A percentile compares a stretch with the other conserved stretches of the same genome.
Evolutionary conservation across 2,113 vertebrate species (phyloP).

Genomic region (Helogale parvula): DNA sequence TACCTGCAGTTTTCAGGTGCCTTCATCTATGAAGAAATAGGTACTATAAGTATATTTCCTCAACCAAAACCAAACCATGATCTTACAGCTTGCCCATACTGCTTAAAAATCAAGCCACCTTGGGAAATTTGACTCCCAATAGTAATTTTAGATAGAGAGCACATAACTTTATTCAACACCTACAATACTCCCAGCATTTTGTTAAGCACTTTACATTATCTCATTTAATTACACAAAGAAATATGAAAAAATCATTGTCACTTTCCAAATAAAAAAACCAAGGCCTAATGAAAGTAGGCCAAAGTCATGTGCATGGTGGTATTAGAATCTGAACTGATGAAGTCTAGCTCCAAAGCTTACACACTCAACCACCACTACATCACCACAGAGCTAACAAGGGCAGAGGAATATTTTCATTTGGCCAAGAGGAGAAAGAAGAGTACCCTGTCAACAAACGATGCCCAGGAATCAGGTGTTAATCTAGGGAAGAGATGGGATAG

Average conservation of each 20-base stretch:
- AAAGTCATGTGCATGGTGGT: neutral
- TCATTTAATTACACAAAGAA: neutral
- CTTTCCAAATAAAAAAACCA: neutral
- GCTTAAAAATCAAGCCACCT: neutral
- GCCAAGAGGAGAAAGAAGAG: neutral
- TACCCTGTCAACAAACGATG: neutral
- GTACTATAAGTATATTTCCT: neutral
- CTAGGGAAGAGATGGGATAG: neutral
- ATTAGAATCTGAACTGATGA: neutral
- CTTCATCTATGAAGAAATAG: neutral
- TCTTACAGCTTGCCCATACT: neutral
- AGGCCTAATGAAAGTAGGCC: neutral
- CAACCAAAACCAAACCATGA: neutral
- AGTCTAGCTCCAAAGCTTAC: neutral
- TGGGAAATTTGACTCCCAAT: neutral
- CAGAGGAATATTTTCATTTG: neutral
- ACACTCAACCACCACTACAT: neutral
- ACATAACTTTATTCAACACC: neutral
- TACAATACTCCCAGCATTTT: neutral
- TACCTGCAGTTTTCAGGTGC: neutral
- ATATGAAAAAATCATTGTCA: neutral
- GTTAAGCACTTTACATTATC: neutral
- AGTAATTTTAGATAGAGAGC: neutral
- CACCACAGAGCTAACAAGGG: neutral
- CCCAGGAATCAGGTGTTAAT: neutral